A percentile compares a stretch with the other conserved stretches of the same genome.
Evolutionary conservation across 1,140 invertebrate species (phyloP).

Genomic region (Drosophila dunni): DNA sequence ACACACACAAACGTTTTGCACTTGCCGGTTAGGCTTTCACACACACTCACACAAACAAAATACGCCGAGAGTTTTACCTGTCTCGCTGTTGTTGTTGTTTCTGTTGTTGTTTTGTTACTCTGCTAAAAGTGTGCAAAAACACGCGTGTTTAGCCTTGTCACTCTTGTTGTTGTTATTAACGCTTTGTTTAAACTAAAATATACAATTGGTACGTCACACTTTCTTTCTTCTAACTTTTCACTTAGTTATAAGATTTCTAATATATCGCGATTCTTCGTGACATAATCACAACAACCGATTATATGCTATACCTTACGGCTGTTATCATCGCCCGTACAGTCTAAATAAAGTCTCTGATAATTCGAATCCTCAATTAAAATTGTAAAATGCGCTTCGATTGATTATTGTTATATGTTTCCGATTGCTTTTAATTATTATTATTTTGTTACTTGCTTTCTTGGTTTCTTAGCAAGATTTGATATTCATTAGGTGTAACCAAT

Average conservation of each 20-base stretch:
- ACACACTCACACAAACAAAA: constrained; percentile 26
- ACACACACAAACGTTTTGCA: constrained; percentile 35
- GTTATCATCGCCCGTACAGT: constrained; percentile 28
- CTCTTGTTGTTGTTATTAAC: constrained; percentile 24
- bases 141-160: constrained; percentile 39
- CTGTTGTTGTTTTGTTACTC: constrained; percentile 13
- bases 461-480: constrained; percentile 35
- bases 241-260: constrained; percentile 17
- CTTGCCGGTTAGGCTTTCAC: constrained; percentile 47
- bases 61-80: constrained; percentile 14
- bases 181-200: constrained; percentile 41
- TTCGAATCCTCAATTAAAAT: constrained; percentile 48
- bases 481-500: constrained; percentile 30
- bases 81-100: not conserved
- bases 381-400: constrained; percentile 38
- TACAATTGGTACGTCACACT: constrained; percentile 24
- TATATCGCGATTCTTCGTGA: constrained; percentile 56
- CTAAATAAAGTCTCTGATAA: constrained; percentile 44
- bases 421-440: constrained; percentile 13
- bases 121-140: constrained; percentile 46
- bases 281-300: constrained; percentile 54
- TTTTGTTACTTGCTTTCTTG: constrained; percentile 19
- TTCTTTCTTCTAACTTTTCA: constrained; percentile 17
- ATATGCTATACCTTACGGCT: not conserved
- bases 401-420: constrained; percentile 15